Evolutionary conservation across 1,140 invertebrate species (phyloP).

Genomic region (Akabosia matsudoensis): DNA sequence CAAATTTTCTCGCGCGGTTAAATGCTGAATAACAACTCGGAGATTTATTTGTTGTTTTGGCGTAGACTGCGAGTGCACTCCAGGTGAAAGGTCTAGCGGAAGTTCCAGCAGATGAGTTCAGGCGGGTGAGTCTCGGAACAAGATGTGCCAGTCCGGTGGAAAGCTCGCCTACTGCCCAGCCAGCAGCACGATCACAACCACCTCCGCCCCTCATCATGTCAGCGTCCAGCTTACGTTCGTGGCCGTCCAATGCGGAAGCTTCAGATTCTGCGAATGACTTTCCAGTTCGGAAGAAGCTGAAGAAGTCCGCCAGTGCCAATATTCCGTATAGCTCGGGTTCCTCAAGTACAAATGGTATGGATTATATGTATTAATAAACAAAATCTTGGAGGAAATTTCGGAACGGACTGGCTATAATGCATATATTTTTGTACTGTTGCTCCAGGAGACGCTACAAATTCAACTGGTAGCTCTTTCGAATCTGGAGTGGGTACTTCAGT

Average conservation of each 20-base stretch:
- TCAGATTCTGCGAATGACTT: slow-evolving; percentile 27
- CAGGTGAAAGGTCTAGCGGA: slow-evolving; percentile 83
- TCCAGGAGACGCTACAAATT: slow-evolving; percentile 36
- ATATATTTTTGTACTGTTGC: neutral
- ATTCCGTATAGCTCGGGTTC: slow-evolving; percentile 23
- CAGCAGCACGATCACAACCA: neutral
- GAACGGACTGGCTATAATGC: neutral
- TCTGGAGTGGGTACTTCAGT: slow-evolving; percentile 43
- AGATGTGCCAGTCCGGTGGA: slow-evolving; percentile 5
- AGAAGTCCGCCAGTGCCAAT: slow-evolving; percentile 39
- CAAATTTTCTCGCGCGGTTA: too few relatives aligned
- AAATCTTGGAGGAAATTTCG: neutral
- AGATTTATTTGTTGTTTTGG: neutral
- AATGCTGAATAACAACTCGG: too few relatives aligned
- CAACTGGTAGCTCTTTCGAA: slow-evolving; percentile 38
- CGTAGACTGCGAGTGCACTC: slow-evolving; percentile 74
- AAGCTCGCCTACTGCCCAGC: neutral
- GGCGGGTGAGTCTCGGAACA: slow-evolving; percentile 25
- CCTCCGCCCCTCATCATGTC: neutral
- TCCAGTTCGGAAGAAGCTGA: slow-evolving; percentile 42
- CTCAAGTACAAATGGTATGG: slow-evolving; percentile 45
- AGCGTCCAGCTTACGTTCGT: neutral
- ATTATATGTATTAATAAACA: neutral
- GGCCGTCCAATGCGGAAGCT: neutral
- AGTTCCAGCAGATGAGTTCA: slow-evolving; percentile 61